Conservation (phyloP, 2,797 vertebrate genomes). For the Remorina albescens region DNA sequence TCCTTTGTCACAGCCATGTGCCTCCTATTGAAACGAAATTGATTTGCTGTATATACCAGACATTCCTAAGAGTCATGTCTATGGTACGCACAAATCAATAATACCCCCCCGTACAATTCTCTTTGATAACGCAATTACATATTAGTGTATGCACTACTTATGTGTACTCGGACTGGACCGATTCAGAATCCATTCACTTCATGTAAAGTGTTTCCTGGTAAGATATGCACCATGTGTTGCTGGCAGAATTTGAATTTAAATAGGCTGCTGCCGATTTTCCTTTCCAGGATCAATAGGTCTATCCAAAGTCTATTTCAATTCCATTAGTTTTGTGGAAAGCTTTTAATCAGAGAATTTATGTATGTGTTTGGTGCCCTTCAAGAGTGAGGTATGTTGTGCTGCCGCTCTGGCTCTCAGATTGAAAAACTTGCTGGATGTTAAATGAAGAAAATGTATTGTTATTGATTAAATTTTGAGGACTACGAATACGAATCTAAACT, state of each 20-base stretch:
- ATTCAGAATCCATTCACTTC: conserved; percentile 36
- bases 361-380: conserved; percentile 33
- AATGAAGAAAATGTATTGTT: no score
- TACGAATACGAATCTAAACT: no score
- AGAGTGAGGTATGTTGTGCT: conserved; percentile 7
- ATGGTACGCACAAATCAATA: conserved; percentile 54
- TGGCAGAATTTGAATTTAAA: conserved; percentile 49
- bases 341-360: conserved; percentile 49
- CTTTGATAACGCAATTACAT: conserved; percentile 60
- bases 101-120: conserved; percentile 11
- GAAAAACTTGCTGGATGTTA: background rate
- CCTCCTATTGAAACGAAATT: conserved; percentile 63
- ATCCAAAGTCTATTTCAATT: conserved; percentile 47
- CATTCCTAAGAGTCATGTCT: conserved; percentile 22
- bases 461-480: background rate
- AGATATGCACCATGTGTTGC: background rate
- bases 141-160: conserved; percentile 20
- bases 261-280: conserved; percentile 9
- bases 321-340: conserved; percentile 48
- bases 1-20: conserved; percentile 53
- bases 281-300: conserved; percentile 41
- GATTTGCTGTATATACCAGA: conserved; percentile 40
- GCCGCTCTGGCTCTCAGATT: background rate
- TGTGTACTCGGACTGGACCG: conserved; percentile 22
- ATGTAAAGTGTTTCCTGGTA: conserved; percentile 41